These are phyloP conservation scores for Hemichromis elongatus DNA, from an alignment of 2,113 vertebrate species.

Conservation along the genomic window DNA sequence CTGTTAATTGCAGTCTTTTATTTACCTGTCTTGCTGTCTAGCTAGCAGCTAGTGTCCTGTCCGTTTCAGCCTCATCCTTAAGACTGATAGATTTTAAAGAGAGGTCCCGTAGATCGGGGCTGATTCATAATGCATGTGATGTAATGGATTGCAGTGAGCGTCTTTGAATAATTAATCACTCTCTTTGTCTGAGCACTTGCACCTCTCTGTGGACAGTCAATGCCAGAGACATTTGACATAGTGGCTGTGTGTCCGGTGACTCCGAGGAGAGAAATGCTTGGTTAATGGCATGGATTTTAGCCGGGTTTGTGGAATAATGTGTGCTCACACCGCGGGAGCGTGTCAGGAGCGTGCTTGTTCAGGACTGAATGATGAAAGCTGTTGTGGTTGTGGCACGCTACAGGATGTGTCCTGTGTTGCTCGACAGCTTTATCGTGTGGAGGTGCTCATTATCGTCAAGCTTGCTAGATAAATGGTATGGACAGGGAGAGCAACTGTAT, in stretches of 20 bases:
- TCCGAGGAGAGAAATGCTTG: neutral
- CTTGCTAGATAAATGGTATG: neutral
- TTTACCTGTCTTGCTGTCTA: neutral
- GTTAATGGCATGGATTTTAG: constrained; percentile 30
- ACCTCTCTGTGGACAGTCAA: constrained; percentile 55
- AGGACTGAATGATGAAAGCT: constrained; percentile 28
- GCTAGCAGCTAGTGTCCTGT: neutral
- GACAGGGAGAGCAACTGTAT: neutral
- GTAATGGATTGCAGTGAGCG: constrained; percentile 73
- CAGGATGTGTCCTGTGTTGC: neutral
- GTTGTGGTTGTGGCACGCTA: neutral
- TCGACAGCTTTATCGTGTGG: neutral
- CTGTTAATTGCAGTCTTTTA: neutral
- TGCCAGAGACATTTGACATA: constrained; percentile 37
- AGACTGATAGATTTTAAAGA: constrained; percentile 47
- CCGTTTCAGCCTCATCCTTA: constrained; percentile 18
- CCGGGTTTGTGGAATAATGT: constrained; percentile 35
- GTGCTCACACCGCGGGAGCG: neutral
- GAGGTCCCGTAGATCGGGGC: constrained; percentile 41
- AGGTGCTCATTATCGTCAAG: constrained; percentile 5
- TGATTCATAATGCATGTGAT: constrained; percentile 78
- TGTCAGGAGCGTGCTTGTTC: neutral
- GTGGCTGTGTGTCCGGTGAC: neutral
- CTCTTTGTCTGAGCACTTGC: constrained; percentile 71
- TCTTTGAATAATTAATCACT: constrained; percentile 74